A percentile compares a stretch with the other conserved stretches of the same genome.
Evolutionary conservation across 2,888 invertebrate species (phyloP).

Genomic region (Caenorhabditis panamensis): DNA sequence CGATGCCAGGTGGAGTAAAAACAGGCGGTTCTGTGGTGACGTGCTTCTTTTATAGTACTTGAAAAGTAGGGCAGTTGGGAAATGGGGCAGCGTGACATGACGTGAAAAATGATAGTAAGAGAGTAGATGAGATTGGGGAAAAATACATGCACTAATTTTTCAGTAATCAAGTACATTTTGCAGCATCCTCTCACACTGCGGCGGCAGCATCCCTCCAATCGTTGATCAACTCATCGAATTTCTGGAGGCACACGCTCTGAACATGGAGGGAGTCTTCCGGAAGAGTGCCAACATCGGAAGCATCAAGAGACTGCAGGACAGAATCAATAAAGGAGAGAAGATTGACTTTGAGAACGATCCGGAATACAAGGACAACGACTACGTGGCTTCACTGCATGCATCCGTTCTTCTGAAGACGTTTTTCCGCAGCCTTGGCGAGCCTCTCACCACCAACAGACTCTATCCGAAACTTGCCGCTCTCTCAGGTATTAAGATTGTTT

Average conservation of each 20-base stretch:
- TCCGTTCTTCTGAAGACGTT: slow-evolving; percentile 89
- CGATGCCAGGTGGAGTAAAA: too few species aligned
- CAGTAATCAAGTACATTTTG: slow-evolving; percentile 18
- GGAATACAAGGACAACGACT: slow-evolving; percentile 84
- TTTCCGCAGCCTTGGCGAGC: slow-evolving; percentile 81
- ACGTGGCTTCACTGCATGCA: slow-evolving; percentile 87
- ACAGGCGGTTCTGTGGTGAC: too few species aligned
- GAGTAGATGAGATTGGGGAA: too few species aligned
- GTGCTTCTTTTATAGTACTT: too few species aligned
- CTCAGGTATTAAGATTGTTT: slow-evolving; percentile 57
- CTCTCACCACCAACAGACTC: slow-evolving; percentile 79
- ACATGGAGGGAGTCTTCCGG: slow-evolving; percentile 94
- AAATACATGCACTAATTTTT: too few species aligned
- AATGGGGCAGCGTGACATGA: too few species aligned
- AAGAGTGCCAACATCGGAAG: slow-evolving; percentile 91
- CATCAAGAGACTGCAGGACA: slow-evolving; percentile 90
- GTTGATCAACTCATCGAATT: slow-evolving; percentile 93
- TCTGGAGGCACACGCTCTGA: slow-evolving; percentile 83
- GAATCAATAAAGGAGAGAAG: slow-evolving; percentile 88
- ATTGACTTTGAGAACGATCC: slow-evolving; percentile 85
- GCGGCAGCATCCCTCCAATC: slow-evolving; percentile 92
- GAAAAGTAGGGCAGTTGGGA: too few species aligned
- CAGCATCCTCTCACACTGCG: slow-evolving; percentile 90
- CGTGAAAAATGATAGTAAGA: too few species aligned
- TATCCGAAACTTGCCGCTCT: slow-evolving; percentile 73